These are phyloP conservation scores for Tenthredo amoena DNA, from an alignment of 2,888 invertebrate genomes.

Conservation along the genomic window DNA sequence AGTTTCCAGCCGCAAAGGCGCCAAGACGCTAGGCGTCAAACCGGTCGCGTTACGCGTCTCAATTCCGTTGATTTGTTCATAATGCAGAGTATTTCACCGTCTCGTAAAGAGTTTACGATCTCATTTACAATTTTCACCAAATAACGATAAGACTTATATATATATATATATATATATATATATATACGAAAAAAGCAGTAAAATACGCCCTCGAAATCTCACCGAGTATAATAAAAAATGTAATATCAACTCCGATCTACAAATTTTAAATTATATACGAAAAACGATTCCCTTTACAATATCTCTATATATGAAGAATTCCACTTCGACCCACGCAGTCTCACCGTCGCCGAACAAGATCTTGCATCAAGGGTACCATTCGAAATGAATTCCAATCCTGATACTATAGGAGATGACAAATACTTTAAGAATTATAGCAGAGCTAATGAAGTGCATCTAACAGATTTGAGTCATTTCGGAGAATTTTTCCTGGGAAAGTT, in stretches of 20 bases:
- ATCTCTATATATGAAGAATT: background rate
- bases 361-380: no score
- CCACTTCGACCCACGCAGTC: no score
- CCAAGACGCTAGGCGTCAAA: slow-evolving; percentile 19
- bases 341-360: no score
- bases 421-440: no score
- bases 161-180: background rate
- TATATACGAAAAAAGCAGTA: background rate
- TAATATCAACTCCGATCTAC: background rate
- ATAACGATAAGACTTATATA: slow-evolving; percentile 6
- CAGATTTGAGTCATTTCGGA: no score
- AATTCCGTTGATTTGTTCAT: slow-evolving; percentile 14
- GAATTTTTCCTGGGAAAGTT: no score
- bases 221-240: background rate
- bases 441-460: no score
- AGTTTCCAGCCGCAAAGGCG: slow-evolving; percentile 40
- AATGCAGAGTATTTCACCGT: background rate
- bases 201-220: background rate
- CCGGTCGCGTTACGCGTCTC: background rate
- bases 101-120: slow-evolving; percentile 39
- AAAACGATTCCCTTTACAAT: background rate
- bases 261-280: background rate
- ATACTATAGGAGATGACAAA: no score
- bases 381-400: no score
- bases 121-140: slow-evolving; percentile 31